Conservation (phyloP, 2,113 vertebrate genomes). For the Symphodus melops region DNA sequence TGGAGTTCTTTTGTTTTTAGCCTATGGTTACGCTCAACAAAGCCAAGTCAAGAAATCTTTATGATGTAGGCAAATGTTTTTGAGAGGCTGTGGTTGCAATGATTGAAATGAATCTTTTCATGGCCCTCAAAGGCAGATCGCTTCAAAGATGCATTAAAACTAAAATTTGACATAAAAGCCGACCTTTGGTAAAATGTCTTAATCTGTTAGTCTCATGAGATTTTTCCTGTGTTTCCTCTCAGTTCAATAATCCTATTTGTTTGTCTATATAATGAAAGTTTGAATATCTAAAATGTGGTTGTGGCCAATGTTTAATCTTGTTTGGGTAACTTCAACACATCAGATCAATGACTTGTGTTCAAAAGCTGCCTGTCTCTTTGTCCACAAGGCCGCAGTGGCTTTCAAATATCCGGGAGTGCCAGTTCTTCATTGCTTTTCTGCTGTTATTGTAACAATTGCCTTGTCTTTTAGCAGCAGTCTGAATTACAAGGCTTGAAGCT, state of each 20-base stretch:
- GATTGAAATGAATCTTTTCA: not conserved
- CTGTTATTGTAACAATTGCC: conserved; percentile 14
- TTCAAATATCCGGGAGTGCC: not conserved
- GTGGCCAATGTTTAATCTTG: conserved; percentile 42
- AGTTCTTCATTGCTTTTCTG: not conserved
- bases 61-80: conserved; percentile 5
- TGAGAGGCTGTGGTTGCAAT: not conserved
- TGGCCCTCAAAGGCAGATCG: conserved; percentile 7
- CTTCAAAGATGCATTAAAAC: conserved; percentile 26
- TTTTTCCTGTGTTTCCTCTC: conserved; percentile 21
- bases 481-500: conserved; percentile 56
- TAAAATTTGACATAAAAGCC: not conserved
- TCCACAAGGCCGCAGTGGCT: conserved; percentile 19
- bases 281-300: conserved; percentile 45
- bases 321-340: conserved; percentile 73
- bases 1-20: not conserved
- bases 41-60: conserved; percentile 19
- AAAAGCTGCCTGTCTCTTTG: conserved; percentile 43
- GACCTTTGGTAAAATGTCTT: not conserved
- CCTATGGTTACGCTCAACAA: not conserved
- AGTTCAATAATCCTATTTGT: conserved; percentile 30
- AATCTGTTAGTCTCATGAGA: conserved; percentile 6
- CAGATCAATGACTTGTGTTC: conserved; percentile 44
- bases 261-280: conserved; percentile 19
- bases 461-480: conserved; percentile 31